Conservation (phyloP, 2,797 vertebrate genomes). For the Sebastes vulpes region DNA sequence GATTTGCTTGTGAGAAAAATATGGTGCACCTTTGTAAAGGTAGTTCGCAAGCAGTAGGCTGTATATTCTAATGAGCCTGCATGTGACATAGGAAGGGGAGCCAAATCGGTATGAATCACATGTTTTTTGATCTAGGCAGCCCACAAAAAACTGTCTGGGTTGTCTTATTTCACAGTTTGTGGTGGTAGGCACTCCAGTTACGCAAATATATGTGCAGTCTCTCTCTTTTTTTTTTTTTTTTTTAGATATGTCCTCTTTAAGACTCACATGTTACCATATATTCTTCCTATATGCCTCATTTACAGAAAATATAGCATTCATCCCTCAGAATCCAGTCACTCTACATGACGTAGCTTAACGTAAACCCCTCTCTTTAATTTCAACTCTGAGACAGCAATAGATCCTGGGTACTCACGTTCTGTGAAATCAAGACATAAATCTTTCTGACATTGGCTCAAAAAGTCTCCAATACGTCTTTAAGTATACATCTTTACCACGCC, state of each 20-base stretch:
- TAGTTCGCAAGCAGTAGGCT: no score
- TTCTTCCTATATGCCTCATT: slow-evolving; percentile 11
- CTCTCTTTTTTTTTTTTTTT: no score
- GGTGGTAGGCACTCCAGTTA: no score
- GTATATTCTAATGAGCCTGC: no score
- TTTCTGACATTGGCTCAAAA: slow-evolving; percentile 16
- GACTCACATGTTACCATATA: not conserved
- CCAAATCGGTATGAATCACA: no score
- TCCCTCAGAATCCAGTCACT: not conserved
- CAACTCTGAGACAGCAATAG: not conserved
- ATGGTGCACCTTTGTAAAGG: no score
- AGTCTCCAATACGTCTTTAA: slow-evolving; percentile 15
- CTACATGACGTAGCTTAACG: not conserved
- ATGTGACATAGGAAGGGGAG: no score
- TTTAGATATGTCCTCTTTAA: not conserved
- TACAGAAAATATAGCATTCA: not conserved
- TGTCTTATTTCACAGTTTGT: no score
- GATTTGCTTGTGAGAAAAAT: no score
- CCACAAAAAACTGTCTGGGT: no score
- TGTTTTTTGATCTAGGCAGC: no score
- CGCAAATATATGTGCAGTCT: no score
- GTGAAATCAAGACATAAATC: slow-evolving; percentile 15
- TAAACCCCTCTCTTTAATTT: slow-evolving; percentile 16
- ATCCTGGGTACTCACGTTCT: not conserved
- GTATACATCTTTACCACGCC: slow-evolving; percentile 7